Percentiles rank a stretch among this genome's conserved stretches.
Conservation (phyloP, 1,140 invertebrate species). For the Leptopilina boulardi region DNA sequence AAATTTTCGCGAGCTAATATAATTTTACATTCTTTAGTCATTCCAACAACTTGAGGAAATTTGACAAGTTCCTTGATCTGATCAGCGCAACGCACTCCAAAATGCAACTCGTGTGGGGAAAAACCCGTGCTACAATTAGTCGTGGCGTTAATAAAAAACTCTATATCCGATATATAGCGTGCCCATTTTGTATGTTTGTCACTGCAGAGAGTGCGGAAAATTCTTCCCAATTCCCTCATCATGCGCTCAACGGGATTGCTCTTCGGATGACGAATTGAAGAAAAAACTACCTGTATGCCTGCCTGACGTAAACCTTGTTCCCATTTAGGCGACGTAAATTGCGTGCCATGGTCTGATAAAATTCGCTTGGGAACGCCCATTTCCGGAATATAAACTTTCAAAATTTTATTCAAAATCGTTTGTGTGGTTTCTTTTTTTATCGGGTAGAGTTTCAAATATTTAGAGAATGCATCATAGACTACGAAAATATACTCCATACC, state of each 20-base stretch:
- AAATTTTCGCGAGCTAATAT: not conserved
- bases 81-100: conserved; percentile 42
- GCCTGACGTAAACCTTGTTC: not conserved
- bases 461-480: conserved; percentile 16
- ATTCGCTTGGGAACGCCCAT: not conserved
- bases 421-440: conserved; percentile 30
- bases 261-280: conserved; percentile 34
- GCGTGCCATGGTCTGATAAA: conserved; percentile 35
- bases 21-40: not conserved
- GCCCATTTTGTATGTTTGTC: conserved; percentile 49
- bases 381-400: conserved; percentile 5
- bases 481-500: conserved; percentile 39
- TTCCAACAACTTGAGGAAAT: not conserved
- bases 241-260: conserved; percentile 54
- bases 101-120: conserved; percentile 63
- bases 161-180: conserved; percentile 47
- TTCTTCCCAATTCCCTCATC: conserved; percentile 58
- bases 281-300: not conserved
- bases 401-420: not conserved
- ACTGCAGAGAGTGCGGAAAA: conserved; percentile 58
- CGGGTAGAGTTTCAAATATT: conserved; percentile 30
- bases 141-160: conserved; percentile 62
- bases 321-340: conserved; percentile 36
- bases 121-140: conserved; percentile 62
- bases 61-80: not conserved